These are phyloP conservation scores for Calliphora vicina DNA, from an alignment of 1,140 invertebrate genomes.

Conservation along the genomic window DNA sequence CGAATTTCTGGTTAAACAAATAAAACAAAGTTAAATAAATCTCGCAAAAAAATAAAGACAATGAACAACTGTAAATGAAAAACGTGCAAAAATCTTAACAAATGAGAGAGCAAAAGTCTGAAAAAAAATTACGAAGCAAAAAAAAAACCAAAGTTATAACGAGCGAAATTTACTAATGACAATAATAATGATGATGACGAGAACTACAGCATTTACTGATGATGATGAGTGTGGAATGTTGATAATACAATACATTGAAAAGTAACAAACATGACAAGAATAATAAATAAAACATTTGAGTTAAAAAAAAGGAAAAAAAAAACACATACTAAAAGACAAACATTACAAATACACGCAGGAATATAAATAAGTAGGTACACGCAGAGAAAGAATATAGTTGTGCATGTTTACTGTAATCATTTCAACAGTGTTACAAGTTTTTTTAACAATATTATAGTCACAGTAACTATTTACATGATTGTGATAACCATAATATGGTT, in stretches of 20 bases:
- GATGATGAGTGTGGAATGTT: not conserved
- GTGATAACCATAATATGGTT: no score
- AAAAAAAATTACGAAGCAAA: not conserved
- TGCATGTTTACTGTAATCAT: no score
- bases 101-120: not conserved
- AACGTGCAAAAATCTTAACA: not conserved
- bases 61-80: not conserved
- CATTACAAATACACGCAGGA: not conserved
- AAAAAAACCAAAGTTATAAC: not conserved
- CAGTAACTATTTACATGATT: no score
- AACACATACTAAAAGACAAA: not conserved
- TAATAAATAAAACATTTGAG: not conserved
- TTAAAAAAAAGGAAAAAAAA: not conserved
- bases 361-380: no score
- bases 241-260: not conserved
- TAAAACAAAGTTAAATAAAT: not conserved
- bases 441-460: no score
- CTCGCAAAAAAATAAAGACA: not conserved
- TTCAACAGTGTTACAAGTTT: no score
- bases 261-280: not conserved
- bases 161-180: not conserved
- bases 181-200: constrained; percentile 1
- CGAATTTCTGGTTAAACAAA: not conserved
- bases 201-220: not conserved
- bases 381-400: no score